Evolutionary conservation across 2,888 invertebrate species (phyloP).

Genomic region (Folsomia manolachei): DNA sequence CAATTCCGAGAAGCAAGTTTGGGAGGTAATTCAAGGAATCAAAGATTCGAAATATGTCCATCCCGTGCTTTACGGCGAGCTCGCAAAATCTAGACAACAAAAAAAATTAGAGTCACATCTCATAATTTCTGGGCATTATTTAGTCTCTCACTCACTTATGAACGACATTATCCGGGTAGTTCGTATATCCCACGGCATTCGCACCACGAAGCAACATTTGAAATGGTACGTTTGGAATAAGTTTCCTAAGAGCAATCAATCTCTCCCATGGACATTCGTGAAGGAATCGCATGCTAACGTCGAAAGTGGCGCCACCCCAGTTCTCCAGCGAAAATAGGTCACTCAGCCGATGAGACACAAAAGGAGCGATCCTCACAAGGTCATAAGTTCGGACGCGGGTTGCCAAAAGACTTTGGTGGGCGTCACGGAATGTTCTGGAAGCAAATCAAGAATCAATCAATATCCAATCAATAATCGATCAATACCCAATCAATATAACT

Average conservation of each 20-base stretch:
- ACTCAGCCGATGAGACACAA: constrained; percentile 87
- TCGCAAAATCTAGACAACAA: constrained; percentile 74
- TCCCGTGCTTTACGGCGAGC: constrained; percentile 88
- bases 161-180: constrained; percentile 99
- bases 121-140: neutral
- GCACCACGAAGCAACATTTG: constrained; percentile 98
- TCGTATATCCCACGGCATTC: constrained; percentile 98
- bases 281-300: constrained; percentile 91
- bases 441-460: no score
- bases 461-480: no score
- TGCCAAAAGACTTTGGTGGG: constrained; percentile 94
- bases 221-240: constrained; percentile 97
- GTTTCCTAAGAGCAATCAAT: constrained; percentile 81
- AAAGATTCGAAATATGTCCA: constrained; percentile 98
- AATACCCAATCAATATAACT: no score
- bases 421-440: constrained; percentile 94
- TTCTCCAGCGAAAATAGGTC: constrained; percentile 70
- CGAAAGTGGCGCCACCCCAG: constrained; percentile 76
- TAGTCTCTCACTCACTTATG: constrained; percentile 62
- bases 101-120: neutral
- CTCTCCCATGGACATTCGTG: constrained; percentile 99
- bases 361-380: constrained; percentile 85
- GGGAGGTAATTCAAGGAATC: constrained; percentile 98
- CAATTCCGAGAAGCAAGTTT: constrained; percentile 92
- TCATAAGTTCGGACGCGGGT: constrained; percentile 93